Evolutionary conservation across 2,888 invertebrate genomes (phyloP), one percentile per base, ranked within the genome.

Genomic region (Apamea anceps): DNA sequence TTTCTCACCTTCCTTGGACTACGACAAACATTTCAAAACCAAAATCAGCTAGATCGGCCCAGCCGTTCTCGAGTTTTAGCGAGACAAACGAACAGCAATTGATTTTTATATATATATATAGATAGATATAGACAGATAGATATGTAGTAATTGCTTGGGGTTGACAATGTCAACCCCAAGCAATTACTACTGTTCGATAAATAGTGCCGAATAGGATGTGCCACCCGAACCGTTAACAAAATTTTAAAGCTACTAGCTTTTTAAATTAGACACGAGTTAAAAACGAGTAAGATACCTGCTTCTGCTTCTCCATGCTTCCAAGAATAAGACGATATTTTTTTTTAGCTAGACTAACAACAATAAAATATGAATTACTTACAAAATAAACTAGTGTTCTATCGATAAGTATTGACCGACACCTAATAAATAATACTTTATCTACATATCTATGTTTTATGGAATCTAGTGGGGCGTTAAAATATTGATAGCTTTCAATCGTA

Each of bases 401-500:
- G 72, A 83, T 87, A 88, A 88, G 83, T 85, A 85, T 81, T 84
- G 81, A 80, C 85, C 85, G 78, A 85, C 79, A 85, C 82, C 75
- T 87, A 88, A 90, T 88, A 86, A 89, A 88, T 87, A 87, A 90
- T 80, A 85, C 60, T 85, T 86, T 81, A 85, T 83, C 72, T 87
- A 83, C 83, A 85, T 84, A 81, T 80, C 60, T 87, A 84, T 82
- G 81, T 84, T 87, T 88, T 88, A 87, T 86, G 85, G 81, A 88
- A 87, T 88, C 82, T 77, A 88, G 87, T 87, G 81, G 73, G 79
- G 78, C 82, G 90, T 87, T 89, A 86, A 86, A 81, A 87, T 85
- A 88, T 92, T 92, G 90, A 91, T 90, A 85, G 87, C 89, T 88
- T 88, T 88, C 83, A 81, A 88, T 88, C 87, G 88, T 87, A 85